Percentiles rank a stretch among this genome's conserved stretches.
Conservation (phyloP, 2,113 vertebrate genomes). For the Tichodroma muraria region DNA sequence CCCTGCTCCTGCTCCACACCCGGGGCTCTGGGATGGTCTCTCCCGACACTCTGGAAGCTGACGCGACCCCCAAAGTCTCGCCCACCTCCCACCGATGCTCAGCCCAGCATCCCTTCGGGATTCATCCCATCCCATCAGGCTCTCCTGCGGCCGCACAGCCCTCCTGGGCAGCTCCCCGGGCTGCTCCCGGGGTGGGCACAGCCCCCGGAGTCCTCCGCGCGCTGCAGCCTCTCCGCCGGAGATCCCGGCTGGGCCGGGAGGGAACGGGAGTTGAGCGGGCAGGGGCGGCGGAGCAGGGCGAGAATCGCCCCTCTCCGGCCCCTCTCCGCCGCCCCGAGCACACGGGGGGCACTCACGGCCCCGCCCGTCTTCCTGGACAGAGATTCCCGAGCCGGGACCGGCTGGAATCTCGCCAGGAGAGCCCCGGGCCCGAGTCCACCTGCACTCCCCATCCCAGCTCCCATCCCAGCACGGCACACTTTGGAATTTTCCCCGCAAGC, state of each 20-base stretch:
- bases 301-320: too few species aligned
- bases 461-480: not conserved
- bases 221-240: not conserved
- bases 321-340: too few species aligned
- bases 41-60: rapidly evolving
- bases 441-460: not conserved
- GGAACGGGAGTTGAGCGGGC: too few species aligned
- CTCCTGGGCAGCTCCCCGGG: not conserved
- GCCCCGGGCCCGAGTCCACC: rapidly evolving
- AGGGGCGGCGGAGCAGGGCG: too few species aligned
- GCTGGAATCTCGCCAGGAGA: not conserved
- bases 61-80: not conserved
- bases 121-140: rapidly evolving
- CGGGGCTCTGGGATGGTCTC: rapidly evolving
- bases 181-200: not conserved
- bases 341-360: too few species aligned
- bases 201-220: not conserved
- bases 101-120: not conserved
- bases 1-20: rapidly evolving
- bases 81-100: not conserved
- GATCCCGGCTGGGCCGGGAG: not conserved
- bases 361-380: rapidly evolving
- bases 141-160: too few species aligned
- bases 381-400: not conserved
- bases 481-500: not conserved